Evolutionary conservation across 2,113 vertebrate genomes (phyloP).

Genomic region (Cranoglanis bouderius): DNA sequence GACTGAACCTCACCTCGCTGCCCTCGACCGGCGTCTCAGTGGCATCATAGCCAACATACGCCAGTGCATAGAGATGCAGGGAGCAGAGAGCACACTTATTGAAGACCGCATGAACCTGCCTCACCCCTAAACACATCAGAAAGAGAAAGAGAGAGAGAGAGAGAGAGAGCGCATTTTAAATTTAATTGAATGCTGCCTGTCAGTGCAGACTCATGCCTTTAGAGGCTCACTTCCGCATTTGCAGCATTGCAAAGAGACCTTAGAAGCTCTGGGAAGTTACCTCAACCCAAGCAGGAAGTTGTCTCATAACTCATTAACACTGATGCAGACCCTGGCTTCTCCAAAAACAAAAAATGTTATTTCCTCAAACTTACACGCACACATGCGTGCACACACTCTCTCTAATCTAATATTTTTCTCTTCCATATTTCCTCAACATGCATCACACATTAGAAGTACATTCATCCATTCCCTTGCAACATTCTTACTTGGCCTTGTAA

Average conservation of each 20-base stretch:
- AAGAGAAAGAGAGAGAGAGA: neutral
- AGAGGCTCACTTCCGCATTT: neutral
- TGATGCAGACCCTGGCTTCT: neutral
- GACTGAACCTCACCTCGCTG: constrained; percentile 82
- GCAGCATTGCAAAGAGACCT: neutral
- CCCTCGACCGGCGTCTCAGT: constrained; percentile 87
- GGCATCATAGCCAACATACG: constrained; percentile 85
- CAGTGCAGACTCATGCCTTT: neutral
- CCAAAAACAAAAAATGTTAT: neutral
- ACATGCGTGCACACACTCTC: too few relatives aligned
- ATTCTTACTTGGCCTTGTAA: neutral
- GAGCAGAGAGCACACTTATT: constrained; percentile 86
- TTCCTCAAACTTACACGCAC: neutral
- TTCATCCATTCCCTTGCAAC: neutral
- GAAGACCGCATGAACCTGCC: constrained; percentile 97
- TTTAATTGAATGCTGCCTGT: constrained; percentile 11
- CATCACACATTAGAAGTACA: neutral
- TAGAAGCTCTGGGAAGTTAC: neutral
- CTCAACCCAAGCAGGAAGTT: constrained; percentile 11
- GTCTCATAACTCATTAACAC: constrained; percentile 9
- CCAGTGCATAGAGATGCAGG: constrained; percentile 93
- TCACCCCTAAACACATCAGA: constrained; percentile 71
- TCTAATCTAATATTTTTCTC: neutral
- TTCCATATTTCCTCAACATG: neutral
- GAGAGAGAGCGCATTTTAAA: neutral